Evolutionary conservation across 2,797 vertebrate genomes (phyloP), one percentile per base, ranked within the genome.

Genomic region (Anguilla marmorata): DNA sequence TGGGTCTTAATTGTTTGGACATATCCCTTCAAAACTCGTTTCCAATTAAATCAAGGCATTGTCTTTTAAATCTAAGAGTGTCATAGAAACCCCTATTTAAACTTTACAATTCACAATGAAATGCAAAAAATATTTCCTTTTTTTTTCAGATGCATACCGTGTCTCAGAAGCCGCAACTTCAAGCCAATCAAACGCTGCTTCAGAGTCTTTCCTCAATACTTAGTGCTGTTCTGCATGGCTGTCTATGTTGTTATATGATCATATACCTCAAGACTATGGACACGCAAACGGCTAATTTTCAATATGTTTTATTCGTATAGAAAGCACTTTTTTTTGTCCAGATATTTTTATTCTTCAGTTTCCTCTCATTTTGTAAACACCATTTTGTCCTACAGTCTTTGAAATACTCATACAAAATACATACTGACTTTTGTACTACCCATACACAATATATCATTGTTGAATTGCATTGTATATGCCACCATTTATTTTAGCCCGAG

Each of bases 81-180:
- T 37, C 9, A 50, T 11, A 72, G 3, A 14, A 37, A 37, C 37
- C 66, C 41, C 41, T 88, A 7, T 86, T 0, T 58, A 37, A 84
- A 87, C 3, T 12, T 86, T 30, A 12, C 27, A 27, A 72, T 72
- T 7, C 66, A 27, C 14, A 72, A 37, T 37, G 30, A 0, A 7
- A 72, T 11, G 0, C 11, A 0, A 5, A 19, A 3, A 45, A 41
- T 27, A 37, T 37, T 37, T 37, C 37, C 37, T 21, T 0, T 33
- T n/a, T 76, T 88, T 83, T 88, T 9, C 92, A 94, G 93, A 89
- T 86, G 89, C 87, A 87, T 91, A 93, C 90, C 91, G 92, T 16
- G 0, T 89, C 21, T 89, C 92, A 7, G 90, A 90, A 1, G 60
- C 37, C 41, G 58, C 16, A 87, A 30, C 87, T 11, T 88, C 87